Conservation (phyloP, 2,113 vertebrate genomes). For the Aspidoscelis tigris region DNA sequence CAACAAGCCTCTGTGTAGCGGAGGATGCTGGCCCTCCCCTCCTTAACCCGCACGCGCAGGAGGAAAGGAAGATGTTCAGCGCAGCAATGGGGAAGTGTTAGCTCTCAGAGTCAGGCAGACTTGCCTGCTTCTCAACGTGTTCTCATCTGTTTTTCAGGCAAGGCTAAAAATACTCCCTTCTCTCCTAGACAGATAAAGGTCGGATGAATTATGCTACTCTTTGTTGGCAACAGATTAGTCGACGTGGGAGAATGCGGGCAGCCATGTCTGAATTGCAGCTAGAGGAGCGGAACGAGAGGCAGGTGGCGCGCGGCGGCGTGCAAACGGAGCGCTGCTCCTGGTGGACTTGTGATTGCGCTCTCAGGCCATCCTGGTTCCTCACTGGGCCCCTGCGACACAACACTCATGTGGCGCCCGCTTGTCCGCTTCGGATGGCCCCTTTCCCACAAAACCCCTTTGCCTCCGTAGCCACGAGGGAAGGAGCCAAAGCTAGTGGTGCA, state of each 20-base stretch:
- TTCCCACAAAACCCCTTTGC: background rate
- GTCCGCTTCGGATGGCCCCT: background rate
- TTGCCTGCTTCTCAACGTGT: slow-evolving; percentile 18
- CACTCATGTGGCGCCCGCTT: background rate
- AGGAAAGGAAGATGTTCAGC: background rate
- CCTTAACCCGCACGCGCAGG: too few species aligned
- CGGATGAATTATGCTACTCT: background rate
- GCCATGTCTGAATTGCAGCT: background rate
- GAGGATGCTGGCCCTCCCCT: too few species aligned
- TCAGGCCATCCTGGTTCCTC: background rate
- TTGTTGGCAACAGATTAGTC: accelerated
- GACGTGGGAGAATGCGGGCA: background rate
- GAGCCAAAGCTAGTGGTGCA: background rate
- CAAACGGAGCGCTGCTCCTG: background rate
- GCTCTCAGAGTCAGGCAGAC: background rate
- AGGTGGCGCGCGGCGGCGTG: accelerated
- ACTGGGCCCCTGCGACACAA: too few species aligned
- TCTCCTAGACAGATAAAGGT: slow-evolving; percentile 10
- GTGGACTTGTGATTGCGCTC: background rate
- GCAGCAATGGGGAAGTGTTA: background rate
- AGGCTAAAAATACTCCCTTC: slow-evolving; percentile 31
- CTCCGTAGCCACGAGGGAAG: background rate
- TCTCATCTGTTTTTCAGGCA: slow-evolving; percentile 3
- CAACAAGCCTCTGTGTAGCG: too few species aligned
- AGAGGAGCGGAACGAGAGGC: background rate